These are phyloP conservation scores for Rana temporaria DNA, from an alignment of 2,113 vertebrate species.

Conservation along the genomic window DNA sequence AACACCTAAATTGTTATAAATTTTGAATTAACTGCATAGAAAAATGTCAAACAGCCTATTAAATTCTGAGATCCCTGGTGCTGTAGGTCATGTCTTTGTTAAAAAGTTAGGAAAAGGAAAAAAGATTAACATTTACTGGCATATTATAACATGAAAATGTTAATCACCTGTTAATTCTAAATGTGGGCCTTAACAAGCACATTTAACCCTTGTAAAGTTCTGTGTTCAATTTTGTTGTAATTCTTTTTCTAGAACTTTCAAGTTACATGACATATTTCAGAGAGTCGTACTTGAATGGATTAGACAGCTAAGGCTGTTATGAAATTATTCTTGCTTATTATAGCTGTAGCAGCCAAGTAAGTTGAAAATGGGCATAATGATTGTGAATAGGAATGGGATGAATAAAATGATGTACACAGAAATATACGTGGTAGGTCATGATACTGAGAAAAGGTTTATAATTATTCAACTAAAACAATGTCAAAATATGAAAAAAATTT, in stretches of 20 bases:
- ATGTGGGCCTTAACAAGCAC: not conserved
- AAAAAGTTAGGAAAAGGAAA: not conserved
- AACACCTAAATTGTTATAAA: not conserved
- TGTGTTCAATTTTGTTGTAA: not conserved
- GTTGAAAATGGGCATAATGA: not conserved
- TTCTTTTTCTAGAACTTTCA: not conserved
- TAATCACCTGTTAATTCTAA: slow-evolving; percentile 15
- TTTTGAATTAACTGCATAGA: slow-evolving; percentile 10
- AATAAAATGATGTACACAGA: slow-evolving; percentile 36
- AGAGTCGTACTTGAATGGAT: not conserved
- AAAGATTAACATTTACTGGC: slow-evolving; percentile 1
- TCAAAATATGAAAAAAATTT: slow-evolving; percentile 17
- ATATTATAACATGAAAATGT: slow-evolving; percentile 10
- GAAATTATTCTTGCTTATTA: slow-evolving; percentile 23
- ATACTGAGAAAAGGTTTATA: slow-evolving; percentile 23
- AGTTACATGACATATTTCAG: slow-evolving; percentile 15
- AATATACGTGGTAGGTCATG: slow-evolving; percentile 10
- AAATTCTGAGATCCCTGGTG: not conserved
- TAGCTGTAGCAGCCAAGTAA: not conserved
- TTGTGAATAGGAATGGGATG: not conserved
- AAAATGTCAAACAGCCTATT: slow-evolving; percentile 2
- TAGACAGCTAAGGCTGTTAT: slow-evolving; percentile 7
- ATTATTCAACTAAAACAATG: slow-evolving; percentile 52
- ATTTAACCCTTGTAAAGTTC: not conserved
- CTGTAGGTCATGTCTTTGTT: not conserved